Base-by-base conservation (phyloP, 2,113 vertebrate species). In the Vulpes lagopus region DNA sequence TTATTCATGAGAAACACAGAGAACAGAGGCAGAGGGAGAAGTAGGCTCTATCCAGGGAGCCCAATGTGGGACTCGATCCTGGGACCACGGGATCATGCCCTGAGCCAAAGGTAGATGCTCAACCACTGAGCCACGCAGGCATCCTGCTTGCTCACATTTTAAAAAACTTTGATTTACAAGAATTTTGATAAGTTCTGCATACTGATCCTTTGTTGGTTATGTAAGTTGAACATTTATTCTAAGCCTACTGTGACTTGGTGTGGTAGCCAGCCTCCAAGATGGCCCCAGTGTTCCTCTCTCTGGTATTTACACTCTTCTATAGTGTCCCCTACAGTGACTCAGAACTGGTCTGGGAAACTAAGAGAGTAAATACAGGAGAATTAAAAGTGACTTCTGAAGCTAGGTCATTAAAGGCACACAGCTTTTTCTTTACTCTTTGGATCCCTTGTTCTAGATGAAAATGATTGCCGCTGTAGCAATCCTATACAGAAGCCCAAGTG, bases 301-400 rank as follows among this genome's bases (percentile, higher is more conserved):
- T 86, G 35, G 19, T 81, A 27, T 81, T 88, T 35, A 53, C 2
- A 43, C 8, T 2, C 8, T 79, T 81, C 60, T 71, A 0, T 69
- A 78, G 14, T 89, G 43, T 65, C 53, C 32, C 22, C 51, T 60
- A 76, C 55, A 76, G 73, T 53, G 59, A 78, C 49, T 65, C 3
- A 20, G 67, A 51, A 12, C 62, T 94, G 23, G 14, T 91, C 30
- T 87, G 35, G 30, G 25, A 89, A 38, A 59, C 59, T 17, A 57
- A 65, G 79, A 78, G 25, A 84, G 43, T 43, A 43, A 43, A 35
- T 74, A 38, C 0, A 17, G 65, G 32, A 89, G 59, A 92, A 87
- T 86, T 57, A 86, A 78, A 88, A 84, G n/a, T 89, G 71, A 67
- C 25, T 96, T 96, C 65, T 95, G 80, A 82, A 38, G 51, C 59